Evolutionary conservation across 2,888 invertebrate genomes (phyloP), one percentile per base, ranked within the genome.

Genomic region (Protonemura montana): DNA sequence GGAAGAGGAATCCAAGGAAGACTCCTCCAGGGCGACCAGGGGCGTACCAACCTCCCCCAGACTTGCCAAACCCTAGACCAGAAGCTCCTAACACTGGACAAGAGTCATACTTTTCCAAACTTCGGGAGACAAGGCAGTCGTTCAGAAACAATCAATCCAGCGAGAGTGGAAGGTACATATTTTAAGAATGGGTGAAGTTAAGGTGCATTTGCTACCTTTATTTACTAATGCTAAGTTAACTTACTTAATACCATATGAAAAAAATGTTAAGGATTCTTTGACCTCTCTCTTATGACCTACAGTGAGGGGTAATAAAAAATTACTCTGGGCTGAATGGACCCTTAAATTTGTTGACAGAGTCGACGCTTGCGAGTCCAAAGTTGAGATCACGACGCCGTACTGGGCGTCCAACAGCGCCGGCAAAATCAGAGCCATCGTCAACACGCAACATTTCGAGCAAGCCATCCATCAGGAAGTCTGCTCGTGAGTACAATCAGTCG

Each of bases 391-490:
- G 87, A 98, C 98, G 1, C 98, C 98, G 0, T 98, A 97, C 90
- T 98, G 98, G 98, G 98, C 98, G 6, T 95, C 97, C 26, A 98
- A 98, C 91, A 97, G 97, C 0, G 97, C 97, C 26, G 97, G 97
- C 85, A 97, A 98, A 92, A 94, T 97, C 86, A 93, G 98, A 86
- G 98, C 98, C 41, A 97, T 98, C 88, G 98, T 98, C 85, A 98
- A 98, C 91, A 98, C 97, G 13, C 97, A 97, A 92, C 97, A 98
- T 91, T 97, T 98, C 90, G 98, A 98, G 90, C 98, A 98, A 91
- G 98, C 98, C 85, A 97, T 98, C 89, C 98, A 98, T 91, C 98
- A 98, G 91, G 98, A 98, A 94, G 96, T 97, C 87, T 98, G 98
- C 94, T 95, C 97, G 97, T 97, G 92, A 94, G 95, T 94, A 89